These are phyloP conservation scores for Agonum fuliginosum DNA, from an alignment of 2,888 invertebrate species.

Conservation along the genomic window DNA sequence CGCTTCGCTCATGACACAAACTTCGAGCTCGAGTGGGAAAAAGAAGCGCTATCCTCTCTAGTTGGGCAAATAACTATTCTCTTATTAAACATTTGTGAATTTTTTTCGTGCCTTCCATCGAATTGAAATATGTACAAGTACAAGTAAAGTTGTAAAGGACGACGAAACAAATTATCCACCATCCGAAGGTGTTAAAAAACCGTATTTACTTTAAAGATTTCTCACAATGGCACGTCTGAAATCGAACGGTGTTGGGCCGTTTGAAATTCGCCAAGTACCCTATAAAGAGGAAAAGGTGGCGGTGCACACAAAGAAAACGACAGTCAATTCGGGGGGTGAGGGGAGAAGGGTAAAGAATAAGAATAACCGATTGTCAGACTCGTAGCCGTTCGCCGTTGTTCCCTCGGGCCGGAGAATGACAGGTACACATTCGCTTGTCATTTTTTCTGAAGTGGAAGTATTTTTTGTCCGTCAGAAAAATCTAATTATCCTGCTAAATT, in stretches of 20 bases:
- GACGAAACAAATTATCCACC: not conserved
- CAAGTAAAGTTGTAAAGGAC: not conserved
- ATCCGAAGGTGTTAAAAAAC: not conserved
- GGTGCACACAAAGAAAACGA: constrained; percentile 31
- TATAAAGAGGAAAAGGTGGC: constrained; percentile 9
- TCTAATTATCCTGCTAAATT: constrained; percentile 31
- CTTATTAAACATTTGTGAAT: too few relatives aligned
- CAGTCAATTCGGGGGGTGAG: not conserved
- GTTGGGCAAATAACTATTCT: too few relatives aligned
- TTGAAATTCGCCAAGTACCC: constrained; percentile 11
- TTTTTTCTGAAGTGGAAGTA: not conserved
- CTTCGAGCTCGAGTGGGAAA: too few relatives aligned
- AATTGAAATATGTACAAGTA: too few relatives aligned
- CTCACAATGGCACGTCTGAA: constrained; percentile 26
- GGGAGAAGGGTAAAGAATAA: constrained; percentile 33
- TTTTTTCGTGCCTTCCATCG: too few relatives aligned
- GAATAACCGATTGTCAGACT: constrained; percentile 39
- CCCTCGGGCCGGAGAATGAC: constrained; percentile 13
- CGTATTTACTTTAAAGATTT: constrained; percentile 24
- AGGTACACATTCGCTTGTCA: constrained; percentile 32
- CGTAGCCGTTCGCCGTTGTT: constrained; percentile 15
- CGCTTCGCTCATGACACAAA: too few relatives aligned
- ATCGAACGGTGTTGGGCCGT: constrained; percentile 10
- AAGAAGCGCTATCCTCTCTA: too few relatives aligned
- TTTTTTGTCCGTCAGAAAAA: constrained; percentile 31